Base-by-base conservation (phyloP, 92 coral and sea anemone species). In the Diadumene lineata region DNA sequence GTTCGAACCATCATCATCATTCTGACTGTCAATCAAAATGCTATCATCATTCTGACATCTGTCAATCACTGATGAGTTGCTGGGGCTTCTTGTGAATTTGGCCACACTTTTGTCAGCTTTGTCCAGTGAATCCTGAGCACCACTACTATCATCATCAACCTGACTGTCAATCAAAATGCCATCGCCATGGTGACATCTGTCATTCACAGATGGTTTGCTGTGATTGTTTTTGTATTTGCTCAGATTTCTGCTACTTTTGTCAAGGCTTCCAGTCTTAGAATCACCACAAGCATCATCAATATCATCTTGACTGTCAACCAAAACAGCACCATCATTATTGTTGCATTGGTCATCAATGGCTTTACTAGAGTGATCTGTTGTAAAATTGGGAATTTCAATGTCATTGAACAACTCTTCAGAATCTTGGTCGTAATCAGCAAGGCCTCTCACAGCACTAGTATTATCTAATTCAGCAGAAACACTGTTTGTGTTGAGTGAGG, bases 1-100 rank as follows among this genome's bases (percentile, higher is more conserved):
- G 24, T 3, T 21, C 4, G 10, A 15, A 16, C 64, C 83, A 43
- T 61, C 83, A 22, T n/a, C 26, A 32, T 68, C 60, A 16, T 86
- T 87, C 46, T 86, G 91, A 17, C 86, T 81, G 72, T 86, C 91
- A 17, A 86, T 10, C 58, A 81, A 32, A 58, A 81, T 72, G 9
- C 77, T 69, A 56, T 75, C 84, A 53, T 64, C 77, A 34, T 17
- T 18, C 56, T 48, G 61, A 22, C 48, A 53, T 13, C 51, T 22
- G 60, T 38, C 48, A 38, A 38, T 38, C 48, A 38, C 48, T n/a
- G n/a, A n/a, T n/a, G n/a, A n/a, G n/a, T n/a, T n/a, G n/a, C n/a
- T n/a, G n/a, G n/a, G n/a, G n/a, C n/a, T n/a, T n/a, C n/a, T n/a
- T n/a, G n/a, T n/a, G n/a, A n/a, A n/a, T n/a, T n/a, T n/a, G n/a